Evolutionary conservation across 2,888 invertebrate species (phyloP).

Genomic region (Thymelicus lineola): DNA sequence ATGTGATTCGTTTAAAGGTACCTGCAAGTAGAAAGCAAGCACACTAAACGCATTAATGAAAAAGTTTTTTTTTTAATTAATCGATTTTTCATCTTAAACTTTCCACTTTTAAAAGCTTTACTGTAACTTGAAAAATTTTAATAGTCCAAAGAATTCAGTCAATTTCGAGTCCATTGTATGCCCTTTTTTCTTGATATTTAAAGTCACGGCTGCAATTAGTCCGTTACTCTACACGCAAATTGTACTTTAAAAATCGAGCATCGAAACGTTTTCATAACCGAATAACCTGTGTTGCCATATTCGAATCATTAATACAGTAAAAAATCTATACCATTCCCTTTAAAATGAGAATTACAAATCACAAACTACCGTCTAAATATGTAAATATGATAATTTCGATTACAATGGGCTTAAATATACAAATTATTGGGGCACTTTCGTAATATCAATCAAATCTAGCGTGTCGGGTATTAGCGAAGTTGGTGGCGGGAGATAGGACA

Average conservation of each 20-base stretch:
- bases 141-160: neutral
- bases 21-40: no score
- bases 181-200: neutral
- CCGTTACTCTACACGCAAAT: slow-evolving; percentile 16
- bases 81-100: no score
- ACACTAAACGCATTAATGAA: no score
- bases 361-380: slow-evolving; percentile 71
- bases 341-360: slow-evolving; percentile 64
- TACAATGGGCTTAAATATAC: slow-evolving; percentile 71
- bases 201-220: slow-evolving; percentile 16
- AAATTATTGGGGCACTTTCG: slow-evolving; percentile 80
- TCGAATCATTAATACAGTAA: slow-evolving; percentile 51
- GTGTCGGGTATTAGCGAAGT: slow-evolving; percentile 50
- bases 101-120: no score
- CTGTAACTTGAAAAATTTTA: no score
- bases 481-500: neutral
- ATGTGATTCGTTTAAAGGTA: no score
- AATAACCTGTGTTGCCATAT: slow-evolving; percentile 48
- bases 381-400: slow-evolving; percentile 68
- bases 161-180: neutral
- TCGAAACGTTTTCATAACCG: slow-evolving; percentile 19
- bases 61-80: no score
- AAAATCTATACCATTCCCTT: slow-evolving; percentile 63
- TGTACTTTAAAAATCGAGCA: slow-evolving; percentile 40
- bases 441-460: slow-evolving; percentile 55